Conservation (phyloP, 2,888 invertebrate genomes). For the Drosophila neutralis region DNA sequence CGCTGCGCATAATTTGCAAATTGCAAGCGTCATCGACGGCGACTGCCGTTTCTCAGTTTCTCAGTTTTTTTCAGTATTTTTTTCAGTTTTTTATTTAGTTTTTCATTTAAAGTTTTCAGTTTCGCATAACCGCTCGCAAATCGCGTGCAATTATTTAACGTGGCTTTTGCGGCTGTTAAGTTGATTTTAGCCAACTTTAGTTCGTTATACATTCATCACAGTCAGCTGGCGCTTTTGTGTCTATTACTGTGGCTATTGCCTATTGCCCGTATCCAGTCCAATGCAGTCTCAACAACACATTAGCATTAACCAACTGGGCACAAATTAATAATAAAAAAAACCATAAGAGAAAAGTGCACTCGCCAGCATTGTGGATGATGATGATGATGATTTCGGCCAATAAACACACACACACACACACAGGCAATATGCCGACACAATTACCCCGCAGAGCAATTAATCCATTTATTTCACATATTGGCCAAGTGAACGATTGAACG, state of each 20-base stretch:
- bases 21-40: conserved; percentile 62
- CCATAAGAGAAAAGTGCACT: conserved; percentile 47
- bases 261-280: conserved; percentile 51
- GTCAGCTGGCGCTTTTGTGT: conserved; percentile 50
- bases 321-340: conserved; percentile 54
- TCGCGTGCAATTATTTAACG: conserved; percentile 81
- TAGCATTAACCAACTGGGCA: conserved; percentile 55
- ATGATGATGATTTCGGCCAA: conserved; percentile 62
- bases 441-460: conserved; percentile 52
- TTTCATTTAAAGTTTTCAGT: conserved; percentile 35
- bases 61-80: conserved; percentile 19
- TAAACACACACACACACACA: conserved; percentile 28
- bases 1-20: conserved; percentile 74
- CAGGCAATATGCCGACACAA: conserved; percentile 21
- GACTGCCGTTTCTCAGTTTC: conserved; percentile 27
- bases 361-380: conserved; percentile 56
- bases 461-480: conserved; percentile 64
- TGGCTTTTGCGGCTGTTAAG: conserved; percentile 55
- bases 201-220: conserved; percentile 54
- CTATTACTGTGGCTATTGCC: neutral
- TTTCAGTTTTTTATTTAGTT: conserved; percentile 16
- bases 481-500: conserved; percentile 50
- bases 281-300: conserved; percentile 52
- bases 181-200: conserved; percentile 47
- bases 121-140: conserved; percentile 66